Conservation (phyloP, 2,888 invertebrate genomes). For the Drymonia ruficornis region DNA sequence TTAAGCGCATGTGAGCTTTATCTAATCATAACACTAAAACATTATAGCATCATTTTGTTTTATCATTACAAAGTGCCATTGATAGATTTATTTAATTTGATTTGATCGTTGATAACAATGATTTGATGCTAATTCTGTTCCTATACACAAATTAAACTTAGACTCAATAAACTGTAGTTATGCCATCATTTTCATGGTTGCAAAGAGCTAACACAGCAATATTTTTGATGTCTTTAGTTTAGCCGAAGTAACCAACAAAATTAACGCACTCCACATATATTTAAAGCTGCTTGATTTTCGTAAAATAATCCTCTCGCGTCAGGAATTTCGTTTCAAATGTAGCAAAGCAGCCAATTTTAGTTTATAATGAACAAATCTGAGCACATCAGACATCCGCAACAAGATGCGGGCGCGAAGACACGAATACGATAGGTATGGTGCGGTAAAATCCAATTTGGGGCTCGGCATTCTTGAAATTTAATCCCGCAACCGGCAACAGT, state of each 20-base stretch:
- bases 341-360: constrained; percentile 12
- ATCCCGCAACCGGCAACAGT: constrained; percentile 30
- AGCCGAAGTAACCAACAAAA: too few relatives aligned
- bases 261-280: too few relatives aligned
- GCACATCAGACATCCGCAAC: constrained; percentile 10
- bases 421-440: constrained; percentile 28
- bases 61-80: too few relatives aligned
- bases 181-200: too few relatives aligned
- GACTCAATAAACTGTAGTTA: too few relatives aligned
- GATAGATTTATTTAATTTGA: too few relatives aligned
- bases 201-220: too few relatives aligned
- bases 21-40: background rate
- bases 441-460: constrained; percentile 34
- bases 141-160: too few relatives aligned
- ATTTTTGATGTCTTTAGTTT: too few relatives aligned
- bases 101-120: too few relatives aligned
- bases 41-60: background rate
- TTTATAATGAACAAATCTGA: constrained; percentile 26
- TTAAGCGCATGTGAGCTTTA: background rate
- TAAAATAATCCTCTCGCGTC: background rate
- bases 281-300: background rate
- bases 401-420: constrained; percentile 16
- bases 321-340: constrained; percentile 5
- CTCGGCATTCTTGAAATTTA: constrained; percentile 32
- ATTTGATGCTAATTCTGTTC: too few relatives aligned